Conservation (phyloP, 2,888 invertebrate genomes). For the Eretmocerus hayati region DNA sequence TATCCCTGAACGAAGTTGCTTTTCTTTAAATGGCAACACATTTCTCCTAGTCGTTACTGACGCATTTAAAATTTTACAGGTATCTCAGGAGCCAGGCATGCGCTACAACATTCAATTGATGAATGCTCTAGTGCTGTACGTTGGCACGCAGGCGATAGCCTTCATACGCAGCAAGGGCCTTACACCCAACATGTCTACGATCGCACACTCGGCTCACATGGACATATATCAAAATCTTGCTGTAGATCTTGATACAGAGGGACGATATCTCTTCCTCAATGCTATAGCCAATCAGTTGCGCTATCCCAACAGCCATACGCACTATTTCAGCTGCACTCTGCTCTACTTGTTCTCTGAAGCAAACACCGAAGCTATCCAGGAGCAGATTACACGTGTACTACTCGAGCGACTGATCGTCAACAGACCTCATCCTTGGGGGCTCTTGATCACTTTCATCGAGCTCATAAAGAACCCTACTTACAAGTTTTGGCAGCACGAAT, state of each 20-base stretch:
- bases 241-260: slow-evolving; percentile 96
- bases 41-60: not conserved
- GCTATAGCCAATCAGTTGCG: slow-evolving; percentile 98
- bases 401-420: slow-evolving; percentile 96
- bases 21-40: not conserved
- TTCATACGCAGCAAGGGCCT: slow-evolving; percentile 85
- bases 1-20: too few relatives aligned
- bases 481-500: slow-evolving; percentile 99
- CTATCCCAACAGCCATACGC: slow-evolving; percentile 99
- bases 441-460: slow-evolving; percentile 97
- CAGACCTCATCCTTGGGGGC: slow-evolving; percentile 98
- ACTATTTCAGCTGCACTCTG: slow-evolving; percentile 97
- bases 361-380: slow-evolving; percentile 94
- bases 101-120: slow-evolving; percentile 93
- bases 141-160: slow-evolving; percentile 93
- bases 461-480: slow-evolving; percentile 97
- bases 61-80: slow-evolving; percentile 36
- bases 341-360: slow-evolving; percentile 96
- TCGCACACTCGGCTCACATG: slow-evolving; percentile 98
- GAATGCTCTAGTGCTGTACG: slow-evolving; percentile 96
- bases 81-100: slow-evolving; percentile 79
- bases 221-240: slow-evolving; percentile 99
- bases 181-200: slow-evolving; percentile 94
- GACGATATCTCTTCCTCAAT: slow-evolving; percentile 94
- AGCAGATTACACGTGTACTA: slow-evolving; percentile 94